A percentile compares a stretch with the other conserved stretches of the same genome.
Conservation (phyloP, 2,888 invertebrate species). For the Sussaba pulchella region DNA sequence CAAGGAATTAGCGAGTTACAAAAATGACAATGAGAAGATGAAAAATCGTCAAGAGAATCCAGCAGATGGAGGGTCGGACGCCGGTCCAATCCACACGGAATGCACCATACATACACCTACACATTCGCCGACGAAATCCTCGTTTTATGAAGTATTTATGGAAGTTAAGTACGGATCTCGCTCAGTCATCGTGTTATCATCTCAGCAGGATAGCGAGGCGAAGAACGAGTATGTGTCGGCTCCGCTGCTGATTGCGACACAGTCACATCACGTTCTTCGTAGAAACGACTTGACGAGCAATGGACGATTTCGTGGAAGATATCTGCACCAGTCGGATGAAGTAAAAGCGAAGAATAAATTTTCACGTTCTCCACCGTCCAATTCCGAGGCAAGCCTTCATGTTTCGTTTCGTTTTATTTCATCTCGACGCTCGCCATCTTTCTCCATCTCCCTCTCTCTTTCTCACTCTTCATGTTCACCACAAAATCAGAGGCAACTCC, state of each 20-base stretch:
- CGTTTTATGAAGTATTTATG: conserved; percentile 36
- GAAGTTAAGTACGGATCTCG: conserved; percentile 31
- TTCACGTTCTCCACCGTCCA: conserved; percentile 25
- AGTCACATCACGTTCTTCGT: conserved; percentile 20
- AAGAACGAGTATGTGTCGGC: background rate
- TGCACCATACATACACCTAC: too few relatives aligned
- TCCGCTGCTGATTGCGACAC: conserved; percentile 25
- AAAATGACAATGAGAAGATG: too few relatives aligned
- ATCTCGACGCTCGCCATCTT: background rate
- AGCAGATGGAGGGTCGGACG: too few relatives aligned
- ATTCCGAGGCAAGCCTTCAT: conserved; percentile 28
- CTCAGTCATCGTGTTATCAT: background rate
- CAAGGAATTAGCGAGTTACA: too few relatives aligned
- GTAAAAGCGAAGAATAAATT: conserved; percentile 15
- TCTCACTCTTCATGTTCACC: background rate
- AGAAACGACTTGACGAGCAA: conserved; percentile 21
- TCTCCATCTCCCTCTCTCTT: too few relatives aligned
- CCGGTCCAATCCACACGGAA: too few relatives aligned
- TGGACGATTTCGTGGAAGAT: conserved; percentile 4
- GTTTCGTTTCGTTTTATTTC: conserved; percentile 56
- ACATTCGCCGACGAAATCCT: background rate
- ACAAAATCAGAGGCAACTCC: conserved; percentile 39
- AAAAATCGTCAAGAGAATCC: too few relatives aligned
- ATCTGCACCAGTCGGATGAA: background rate
- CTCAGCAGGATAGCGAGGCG: background rate